Evolutionary conservation across 2,888 invertebrate genomes (phyloP), one percentile per base, ranked within the genome.

Genomic region (Troides helena): DNA sequence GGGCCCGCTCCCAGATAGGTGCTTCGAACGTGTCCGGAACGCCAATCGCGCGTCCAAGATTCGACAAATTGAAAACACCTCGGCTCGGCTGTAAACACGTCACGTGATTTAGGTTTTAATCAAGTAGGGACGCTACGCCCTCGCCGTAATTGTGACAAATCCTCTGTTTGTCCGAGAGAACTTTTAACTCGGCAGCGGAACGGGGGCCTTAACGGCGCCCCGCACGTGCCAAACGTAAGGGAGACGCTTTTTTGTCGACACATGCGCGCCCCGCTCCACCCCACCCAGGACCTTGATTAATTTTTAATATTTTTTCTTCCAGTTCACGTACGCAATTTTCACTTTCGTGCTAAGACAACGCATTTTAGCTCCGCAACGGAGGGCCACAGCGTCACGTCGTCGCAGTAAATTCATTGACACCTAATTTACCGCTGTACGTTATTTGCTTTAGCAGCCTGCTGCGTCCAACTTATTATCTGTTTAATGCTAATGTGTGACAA

Each of bases 91-190:
- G 92, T 92, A 92, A 92, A 92, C 92, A 92, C 91, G 92, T 92
- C 92, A 92, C 92, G 92, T 92, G 92, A 92, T 92, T 92, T 92
- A 92, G 92, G 92, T 92, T 92, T 92, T 92, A 92, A 92, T 92
- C 92, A 92, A 92, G 91, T 88, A 89, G 90, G 91, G 90, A 89
- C 92, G 88, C 89, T 81, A 87, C 86, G 85, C 85, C 87, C 87
- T 81, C 81, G 86, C 83, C 89, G 92, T 92, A 92, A 92, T 92
- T 92, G 92, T 92, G 92, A 92, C 92, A 92, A 92, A 92, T 92
- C 91, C 92, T 91, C 92, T 92, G 92, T 92, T 92, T 92, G 92
- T 92, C 89, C 91, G 89, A 89, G 87, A 86, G 85, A 92, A 92
- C 89, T 92, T 92, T 92, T 91, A 92, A 92, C 91, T 91, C 87